These are phyloP conservation scores for Ursus arctos DNA, from an alignment of 2,113 vertebrate species.

Conservation along the genomic window DNA sequence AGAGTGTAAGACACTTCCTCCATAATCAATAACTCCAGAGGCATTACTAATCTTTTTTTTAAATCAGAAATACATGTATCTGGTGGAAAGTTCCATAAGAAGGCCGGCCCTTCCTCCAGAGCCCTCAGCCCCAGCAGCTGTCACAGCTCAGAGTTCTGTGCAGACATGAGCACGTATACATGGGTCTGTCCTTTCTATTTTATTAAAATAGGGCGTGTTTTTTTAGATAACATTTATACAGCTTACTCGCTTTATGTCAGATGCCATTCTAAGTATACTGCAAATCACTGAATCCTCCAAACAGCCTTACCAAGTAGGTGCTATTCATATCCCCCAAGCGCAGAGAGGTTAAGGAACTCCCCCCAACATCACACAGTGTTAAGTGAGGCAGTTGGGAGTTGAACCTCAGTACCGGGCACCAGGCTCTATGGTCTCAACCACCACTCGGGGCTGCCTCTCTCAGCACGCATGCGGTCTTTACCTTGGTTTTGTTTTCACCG, in stretches of 20 bases:
- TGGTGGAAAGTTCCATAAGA: not conserved
- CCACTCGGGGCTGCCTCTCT: not conserved
- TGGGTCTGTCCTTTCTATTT: not conserved
- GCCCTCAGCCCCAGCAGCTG: not conserved
- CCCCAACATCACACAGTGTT: not conserved
- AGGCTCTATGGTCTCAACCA: not conserved
- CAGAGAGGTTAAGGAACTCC: not conserved
- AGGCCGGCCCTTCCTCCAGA: not conserved
- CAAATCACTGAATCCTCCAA: not conserved
- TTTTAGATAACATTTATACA: not conserved
- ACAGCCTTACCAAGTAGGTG: not conserved
- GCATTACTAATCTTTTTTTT: not conserved
- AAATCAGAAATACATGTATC: not conserved
- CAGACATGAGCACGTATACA: not conserved
- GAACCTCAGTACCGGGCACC: not conserved
- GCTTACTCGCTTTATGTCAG: not conserved
- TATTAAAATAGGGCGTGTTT: not conserved
- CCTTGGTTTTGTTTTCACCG: not conserved
- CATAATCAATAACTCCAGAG: not conserved
- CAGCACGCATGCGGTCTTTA: not conserved
- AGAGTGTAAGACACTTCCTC: not conserved
- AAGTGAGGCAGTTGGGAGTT: not conserved
- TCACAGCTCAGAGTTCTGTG: not conserved
- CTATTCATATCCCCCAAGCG: not conserved
- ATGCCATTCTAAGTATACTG: not conserved